Evolutionary conservation across 1,140 invertebrate genomes (phyloP).

Genomic region (Anoplophora glabripennis): DNA sequence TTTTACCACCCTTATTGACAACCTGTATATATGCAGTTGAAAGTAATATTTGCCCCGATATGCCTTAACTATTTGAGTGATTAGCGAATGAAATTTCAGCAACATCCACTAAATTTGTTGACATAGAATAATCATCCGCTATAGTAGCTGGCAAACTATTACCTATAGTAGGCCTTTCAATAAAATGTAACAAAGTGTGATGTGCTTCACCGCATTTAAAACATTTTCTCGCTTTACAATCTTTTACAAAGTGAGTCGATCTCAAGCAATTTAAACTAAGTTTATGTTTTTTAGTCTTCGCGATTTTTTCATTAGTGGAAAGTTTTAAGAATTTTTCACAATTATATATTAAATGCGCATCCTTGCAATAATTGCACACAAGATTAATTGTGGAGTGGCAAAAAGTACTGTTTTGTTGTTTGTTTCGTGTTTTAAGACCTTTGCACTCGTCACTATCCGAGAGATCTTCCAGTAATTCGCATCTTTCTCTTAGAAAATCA

Average conservation of each 20-base stretch:
- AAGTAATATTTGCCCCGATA: neutral
- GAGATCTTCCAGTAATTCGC: no score
- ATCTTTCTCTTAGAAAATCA: no score
- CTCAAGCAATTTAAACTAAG: neutral
- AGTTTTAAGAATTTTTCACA: neutral
- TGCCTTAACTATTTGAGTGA: neutral
- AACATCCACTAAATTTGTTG: neutral
- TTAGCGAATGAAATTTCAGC: no score
- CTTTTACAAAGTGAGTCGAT: neutral
- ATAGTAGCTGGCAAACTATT: neutral
- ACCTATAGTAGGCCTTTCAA: neutral
- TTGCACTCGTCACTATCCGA: no score
- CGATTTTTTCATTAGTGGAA: neutral
- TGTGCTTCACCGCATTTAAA: no score
- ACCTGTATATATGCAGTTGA: slow-evolving; percentile 5
- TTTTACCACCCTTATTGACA: neutral
- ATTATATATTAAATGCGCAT: neutral
- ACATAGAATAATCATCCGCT: neutral
- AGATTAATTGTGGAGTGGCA: no score
- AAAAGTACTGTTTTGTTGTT: no score
- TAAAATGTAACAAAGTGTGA: neutral
- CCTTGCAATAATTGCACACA: neutral
- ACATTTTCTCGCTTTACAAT: neutral
- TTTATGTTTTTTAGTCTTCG: neutral
- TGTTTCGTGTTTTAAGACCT: no score